These are phyloP conservation scores for Gyrodactylus salaris DNA, from an alignment of 1,140 invertebrate genomes.

Conservation along the genomic window DNA sequence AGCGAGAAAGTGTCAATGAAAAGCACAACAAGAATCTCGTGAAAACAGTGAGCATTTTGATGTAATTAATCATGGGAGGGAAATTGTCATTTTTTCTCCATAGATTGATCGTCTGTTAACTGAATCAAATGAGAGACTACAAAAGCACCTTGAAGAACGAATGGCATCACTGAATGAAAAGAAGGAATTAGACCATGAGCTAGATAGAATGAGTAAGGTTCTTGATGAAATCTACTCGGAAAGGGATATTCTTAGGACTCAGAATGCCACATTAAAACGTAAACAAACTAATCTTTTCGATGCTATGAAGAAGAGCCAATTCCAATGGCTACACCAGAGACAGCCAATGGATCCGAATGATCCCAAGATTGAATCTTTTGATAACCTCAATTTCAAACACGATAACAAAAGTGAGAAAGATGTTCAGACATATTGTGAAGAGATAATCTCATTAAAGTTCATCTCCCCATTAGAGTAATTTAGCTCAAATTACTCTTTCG, in stretches of 20 bases:
- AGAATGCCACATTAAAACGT: not conserved
- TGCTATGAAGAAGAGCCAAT: not conserved
- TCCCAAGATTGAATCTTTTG: too few relatives aligned
- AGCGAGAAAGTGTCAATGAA: conserved; percentile 92
- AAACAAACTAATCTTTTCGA: not conserved
- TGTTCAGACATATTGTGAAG: too few relatives aligned
- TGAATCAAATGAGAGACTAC: conserved; percentile 78
- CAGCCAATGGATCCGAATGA: too few relatives aligned
- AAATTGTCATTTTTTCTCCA: not conserved
- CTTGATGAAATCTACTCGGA: conserved; percentile 61
- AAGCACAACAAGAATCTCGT: conserved; percentile 87
- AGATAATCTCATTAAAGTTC: too few relatives aligned
- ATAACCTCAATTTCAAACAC: too few relatives aligned
- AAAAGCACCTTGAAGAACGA: conserved; percentile 89
- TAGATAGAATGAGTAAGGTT: conserved; percentile 63
- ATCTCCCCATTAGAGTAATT: too few relatives aligned
- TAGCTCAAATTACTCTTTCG: too few relatives aligned
- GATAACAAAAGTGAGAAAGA: too few relatives aligned
- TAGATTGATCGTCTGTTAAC: conserved; percentile 27
- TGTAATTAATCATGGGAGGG: not conserved
- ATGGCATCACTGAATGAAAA: conserved; percentile 95
- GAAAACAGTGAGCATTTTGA: conserved; percentile 34
- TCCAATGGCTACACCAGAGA: not conserved
- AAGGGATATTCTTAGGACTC: conserved; percentile 24
- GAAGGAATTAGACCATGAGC: conserved; percentile 64